Base-by-base conservation (phyloP, 2,113 vertebrate genomes). In the Limanda limanda region DNA sequence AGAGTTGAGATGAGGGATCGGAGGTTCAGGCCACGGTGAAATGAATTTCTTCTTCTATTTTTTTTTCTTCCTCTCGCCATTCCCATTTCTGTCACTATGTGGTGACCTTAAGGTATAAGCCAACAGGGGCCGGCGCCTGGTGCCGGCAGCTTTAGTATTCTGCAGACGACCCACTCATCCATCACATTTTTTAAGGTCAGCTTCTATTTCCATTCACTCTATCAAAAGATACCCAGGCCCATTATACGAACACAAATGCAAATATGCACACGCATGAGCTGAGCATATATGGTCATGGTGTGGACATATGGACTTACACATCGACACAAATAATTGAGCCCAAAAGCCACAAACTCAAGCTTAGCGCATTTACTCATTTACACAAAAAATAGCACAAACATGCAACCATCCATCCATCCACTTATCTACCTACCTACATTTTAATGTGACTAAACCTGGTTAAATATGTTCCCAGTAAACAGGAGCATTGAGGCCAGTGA, bases 181-280 rank as follows among this genome's bases (percentile, higher is more conserved):
- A 91, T 95, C 93, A 92, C 85, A 86, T 85, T 92, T n/a, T 88
- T 91, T 94, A 95, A 95, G 94, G 94, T 95, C 93, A 91, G 73
- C 79, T 82, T 85, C 90, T 87, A 91, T 93, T 94, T 92, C 79
- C 74, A 90, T 79, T 89, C 91, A 89, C 90, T 91, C 90, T 83
- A 87, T 93, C 89, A 92, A 89, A 90, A 86, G 62, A 83, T 69
- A 48, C 42, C 59, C 31, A 15, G 27, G 64, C 74, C 70, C 71
- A 71, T 73, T 75, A 74, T n/a, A 56, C 21, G 62, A 42, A 54
- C 68, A 52, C 47, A 23, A 52, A 59, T 4, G 13, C 3, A 63
- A 5, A 0, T 45, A 58, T 5, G 7, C 47, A 68, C 18, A 47
- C n/a, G 40, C 37, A 76, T 2, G 17, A 68, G 14, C 24, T 54